Base-by-base conservation (phyloP, 2,113 vertebrate species). In the Chaetorhynchus papuensis region DNA sequence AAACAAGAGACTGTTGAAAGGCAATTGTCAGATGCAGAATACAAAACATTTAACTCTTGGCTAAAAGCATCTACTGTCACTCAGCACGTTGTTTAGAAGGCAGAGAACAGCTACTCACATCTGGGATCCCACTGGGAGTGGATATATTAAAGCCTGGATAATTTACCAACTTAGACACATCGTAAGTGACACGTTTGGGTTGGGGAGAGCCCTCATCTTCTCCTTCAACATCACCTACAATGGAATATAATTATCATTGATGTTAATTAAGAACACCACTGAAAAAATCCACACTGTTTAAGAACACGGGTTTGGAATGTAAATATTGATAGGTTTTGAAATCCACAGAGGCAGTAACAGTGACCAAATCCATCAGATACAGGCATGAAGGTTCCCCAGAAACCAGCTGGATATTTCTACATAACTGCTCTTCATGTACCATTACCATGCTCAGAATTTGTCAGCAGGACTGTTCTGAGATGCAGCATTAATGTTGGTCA, bases 61-160 rank as follows among this genome's bases (percentile, higher is more conserved):
- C 28, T 74, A 83, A 89, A 89, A 84, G 77, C 33, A 91, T 39
- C 39, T 49, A 13, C 21, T 77, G 42, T 41, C 77, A 45, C 20
- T 76, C 53, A 75, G 28, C 16, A 53, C 0, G 2, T 15, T 65
- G 45, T 57, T 66, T 1, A 60, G 44, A 77, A 68, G 47, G 47
- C 28, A 59, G 17, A 71, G 30, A 37, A 77, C 22, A 80, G 56
- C 21, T 52, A 98, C 99, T 99, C 97, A 99, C 99, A 96, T 99
- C 99, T 95, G 98, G 98, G 86, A 99, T 98, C 74, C 97, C 98
- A 90, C 97, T 96, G 85, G 99, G 97, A 77, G 97, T 94, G 57
- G 98, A 97, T 35, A 98, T 98, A 92, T 99, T 99, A 97, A 99
- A 99, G 47, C 99, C 99, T 61, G 99, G 99, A 80, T 99, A 99